A percentile compares a stretch with the other conserved stretches of the same genome.
These are phyloP conservation scores for Vultur gryphus DNA, from an alignment of 2,797 vertebrate genomes.

Conservation along the genomic window DNA sequence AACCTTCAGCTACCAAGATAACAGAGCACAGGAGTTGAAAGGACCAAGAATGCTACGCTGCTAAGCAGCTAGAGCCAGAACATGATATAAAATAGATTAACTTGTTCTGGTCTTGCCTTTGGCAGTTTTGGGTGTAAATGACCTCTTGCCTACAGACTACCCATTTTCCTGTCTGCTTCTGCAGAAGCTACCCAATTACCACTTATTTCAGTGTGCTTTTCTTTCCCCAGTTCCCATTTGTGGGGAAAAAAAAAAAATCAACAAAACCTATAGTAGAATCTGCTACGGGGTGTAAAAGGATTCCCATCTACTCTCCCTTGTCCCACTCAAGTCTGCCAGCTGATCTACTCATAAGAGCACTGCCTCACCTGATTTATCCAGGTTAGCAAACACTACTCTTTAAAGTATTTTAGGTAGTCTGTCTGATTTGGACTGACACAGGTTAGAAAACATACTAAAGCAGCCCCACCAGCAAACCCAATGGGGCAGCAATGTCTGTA, in stretches of 20 bases:
- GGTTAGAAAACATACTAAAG: background rate
- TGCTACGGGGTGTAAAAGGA: background rate
- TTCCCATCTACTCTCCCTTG: background rate
- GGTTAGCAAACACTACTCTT: background rate
- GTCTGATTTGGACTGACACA: background rate
- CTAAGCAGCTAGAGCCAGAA: background rate
- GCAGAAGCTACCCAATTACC: background rate
- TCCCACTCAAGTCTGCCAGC: background rate
- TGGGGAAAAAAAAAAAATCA: too few relatives aligned
- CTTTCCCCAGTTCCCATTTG: background rate
- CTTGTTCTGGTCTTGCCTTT: background rate
- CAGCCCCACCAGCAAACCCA: background rate
- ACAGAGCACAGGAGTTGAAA: background rate
- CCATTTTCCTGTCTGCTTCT: background rate
- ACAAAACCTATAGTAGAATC: background rate
- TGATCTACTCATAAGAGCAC: background rate
- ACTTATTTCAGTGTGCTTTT: background rate
- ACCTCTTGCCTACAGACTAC: background rate
- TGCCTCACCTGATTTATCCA: background rate
- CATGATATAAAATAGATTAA: background rate
- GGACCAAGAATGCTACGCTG: background rate
- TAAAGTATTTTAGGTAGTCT: background rate
- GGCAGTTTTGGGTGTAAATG: background rate
- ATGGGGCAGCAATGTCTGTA: background rate
- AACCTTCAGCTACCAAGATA: background rate